Conservation (phyloP, 2,113 vertebrate genomes). For the Ahaetulla prasina region DNA sequence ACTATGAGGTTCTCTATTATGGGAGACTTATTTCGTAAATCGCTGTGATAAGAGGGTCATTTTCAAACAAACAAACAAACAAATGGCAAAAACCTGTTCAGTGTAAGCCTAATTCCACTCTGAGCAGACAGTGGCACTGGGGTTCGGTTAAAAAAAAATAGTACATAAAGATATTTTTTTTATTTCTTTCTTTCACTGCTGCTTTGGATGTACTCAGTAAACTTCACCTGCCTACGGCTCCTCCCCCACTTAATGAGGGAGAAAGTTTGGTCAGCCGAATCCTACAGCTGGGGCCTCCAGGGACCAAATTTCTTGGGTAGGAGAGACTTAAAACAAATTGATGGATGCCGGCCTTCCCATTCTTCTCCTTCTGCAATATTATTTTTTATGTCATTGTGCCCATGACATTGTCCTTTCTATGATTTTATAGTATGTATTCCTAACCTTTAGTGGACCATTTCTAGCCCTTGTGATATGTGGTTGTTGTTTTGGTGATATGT, state of each 20-base stretch:
- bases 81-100: slow-evolving; percentile 56
- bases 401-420: slow-evolving; percentile 75
- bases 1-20: slow-evolving; percentile 26
- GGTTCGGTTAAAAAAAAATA: slow-evolving; percentile 56
- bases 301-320: slow-evolving; percentile 99
- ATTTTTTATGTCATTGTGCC: slow-evolving; percentile 74
- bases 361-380: slow-evolving; percentile 74
- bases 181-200: slow-evolving; percentile 92
- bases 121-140: slow-evolving; percentile 62
- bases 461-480: slow-evolving; percentile 71
- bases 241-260: slow-evolving; percentile 99
- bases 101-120: slow-evolving; percentile 65
- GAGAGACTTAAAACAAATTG: slow-evolving; percentile 88
- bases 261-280: slow-evolving; percentile 99
- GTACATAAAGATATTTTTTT: slow-evolving; percentile 75
- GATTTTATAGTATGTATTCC: slow-evolving; percentile 71
- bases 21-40: slow-evolving; percentile 3
- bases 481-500: slow-evolving; percentile 75
- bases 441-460: slow-evolving; percentile 72
- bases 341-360: slow-evolving; percentile 86
- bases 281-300: slow-evolving; percentile 98
- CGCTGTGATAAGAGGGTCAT: slow-evolving; percentile 51
- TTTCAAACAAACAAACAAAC: slow-evolving; percentile 12
- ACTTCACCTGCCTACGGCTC: slow-evolving; percentile 97
- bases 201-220: slow-evolving; percentile 97